Base-by-base conservation (phyloP, 2,888 invertebrate genomes). In the Mesorhabditis spiculigera region DNA sequence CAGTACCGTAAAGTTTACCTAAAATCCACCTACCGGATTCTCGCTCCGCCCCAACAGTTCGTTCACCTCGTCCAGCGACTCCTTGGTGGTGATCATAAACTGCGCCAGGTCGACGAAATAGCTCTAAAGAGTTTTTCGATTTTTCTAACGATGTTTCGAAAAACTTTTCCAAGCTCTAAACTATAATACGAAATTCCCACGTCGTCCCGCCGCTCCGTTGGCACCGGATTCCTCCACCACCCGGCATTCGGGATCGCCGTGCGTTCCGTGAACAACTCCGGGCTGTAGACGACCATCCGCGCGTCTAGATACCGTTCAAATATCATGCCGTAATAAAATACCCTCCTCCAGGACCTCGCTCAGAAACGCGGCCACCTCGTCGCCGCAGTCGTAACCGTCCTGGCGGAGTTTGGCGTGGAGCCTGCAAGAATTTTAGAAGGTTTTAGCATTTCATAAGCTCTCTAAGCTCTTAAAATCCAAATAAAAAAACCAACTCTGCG, bases 381-480 rank as follows among this genome's bases (percentile, higher is more conserved):
- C 79, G 4, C 83, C 83, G 68, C 83, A 83, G 66, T 83, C 83
- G 63, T 78, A 74, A 5, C 83, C 83, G 63, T 83, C 83, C 5
- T 80, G 76, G 10, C 76, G 72, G 16, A 76, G 70, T 42, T 79
- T 73, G 4, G 62, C 71, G 66, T 80, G 79, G 28, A 81, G 71
- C 41, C 81, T 81, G 67, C 10, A 73, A 73, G 45, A 63, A 44
- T 50, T 50, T 50, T n/a, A 50, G n/a, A 50, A 13, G 8, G 58
- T 10, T 13, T 50, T 13, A 13, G 8, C 8, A 13, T 50, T 50
- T 50, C 10, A 50, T 1, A 50, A 1, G 58, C 8, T 13, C 8
- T 13, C 8, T 50, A 50, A 50, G n/a, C n/a, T 50, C 58, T 50
- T 28, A 28, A 28, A 28, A 28, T 28, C 28, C 28, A 28, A 28